Evolutionary conservation across 2,888 invertebrate genomes (phyloP), one percentile per base, ranked within the genome.

Genomic region (Oconnorella tubifera): DNA sequence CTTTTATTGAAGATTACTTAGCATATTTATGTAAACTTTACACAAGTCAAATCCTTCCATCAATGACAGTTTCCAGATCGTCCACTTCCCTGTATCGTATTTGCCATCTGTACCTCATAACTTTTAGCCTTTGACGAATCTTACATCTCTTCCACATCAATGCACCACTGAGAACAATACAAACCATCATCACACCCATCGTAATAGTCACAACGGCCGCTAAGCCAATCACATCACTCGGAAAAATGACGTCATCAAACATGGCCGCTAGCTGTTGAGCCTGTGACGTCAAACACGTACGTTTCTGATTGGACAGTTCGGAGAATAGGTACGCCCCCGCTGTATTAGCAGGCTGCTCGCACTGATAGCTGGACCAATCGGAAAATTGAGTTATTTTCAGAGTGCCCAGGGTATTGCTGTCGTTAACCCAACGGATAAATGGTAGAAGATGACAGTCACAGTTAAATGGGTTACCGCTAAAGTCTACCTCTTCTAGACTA

Each of bases 1-100:
- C 40, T 40, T 40, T 19, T 14, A 19, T 19, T 40, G 40, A 40
- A 40, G 10, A 40, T 40, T 19, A 40, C 19, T 10, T 40, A 14
- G 10, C 10, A 40, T 40, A 40, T 10, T 19, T 40, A 40, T 40
- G 19, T 40, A 40, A 40, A 14, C 40, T 19, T 14, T 40, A 14
- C 10, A 14, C 40, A 40, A 40, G 10, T 65, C 50, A 61, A 25
- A 62, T 56, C 32, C 57, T 63, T 10, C 53, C 63, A 33, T 66
- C 62, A 23, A 63, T 32, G 33, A 63, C 66, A 27, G 62, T 33
- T 33, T 72, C 72, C 40, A 70, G 57, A 23, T 65, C 70, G 0
- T 71, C 69, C 62, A 72, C 71, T 51, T 72, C 72, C 40, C 72
- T 33, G 63, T 72, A 72, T n/a, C 72, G 56, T 25, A 72, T 61